Evolutionary conservation across 2,888 invertebrate species (phyloP).

Genomic region (Sepiola atlantica): DNA sequence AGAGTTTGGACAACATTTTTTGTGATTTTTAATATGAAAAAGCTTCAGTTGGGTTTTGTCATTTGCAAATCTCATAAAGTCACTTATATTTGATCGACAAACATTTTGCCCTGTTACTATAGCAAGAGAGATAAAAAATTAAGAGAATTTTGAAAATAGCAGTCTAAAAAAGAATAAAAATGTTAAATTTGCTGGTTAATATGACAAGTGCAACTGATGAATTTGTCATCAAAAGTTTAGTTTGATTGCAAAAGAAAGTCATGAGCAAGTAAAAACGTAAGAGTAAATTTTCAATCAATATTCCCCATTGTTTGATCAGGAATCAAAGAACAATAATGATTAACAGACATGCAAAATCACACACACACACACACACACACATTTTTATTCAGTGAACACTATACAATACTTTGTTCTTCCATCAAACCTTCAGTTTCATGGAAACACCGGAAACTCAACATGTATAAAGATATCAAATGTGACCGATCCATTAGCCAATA

Average conservation of each 20-base stretch:
- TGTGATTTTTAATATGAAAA: not conserved
- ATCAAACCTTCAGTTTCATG: too few relatives aligned
- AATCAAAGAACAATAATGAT: too few relatives aligned
- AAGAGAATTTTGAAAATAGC: not conserved
- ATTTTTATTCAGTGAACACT: too few relatives aligned
- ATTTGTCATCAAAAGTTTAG: not conserved
- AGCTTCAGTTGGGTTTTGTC: not conserved
- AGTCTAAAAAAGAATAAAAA: not conserved
- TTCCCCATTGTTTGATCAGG: not conserved
- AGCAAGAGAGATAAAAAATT: not conserved
- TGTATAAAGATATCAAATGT: too few relatives aligned
- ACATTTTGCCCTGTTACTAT: not conserved
- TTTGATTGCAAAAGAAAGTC: not conserved
- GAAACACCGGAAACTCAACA: too few relatives aligned
- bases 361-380: not conserved
- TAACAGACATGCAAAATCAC: not conserved
- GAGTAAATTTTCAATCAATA: not conserved
- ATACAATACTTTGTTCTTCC: too few relatives aligned
- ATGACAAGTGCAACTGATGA: not conserved
- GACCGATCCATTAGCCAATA: too few relatives aligned
- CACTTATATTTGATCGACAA: not conserved
- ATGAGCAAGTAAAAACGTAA: not conserved
- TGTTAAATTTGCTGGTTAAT: slow-evolving; percentile 13
- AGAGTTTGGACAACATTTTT: too few relatives aligned
- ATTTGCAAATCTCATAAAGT: not conserved